phyloP scores from a whole-genome alignment of 2,888 invertebrate genomes.

The Drosophila neonasuta region DNA sequence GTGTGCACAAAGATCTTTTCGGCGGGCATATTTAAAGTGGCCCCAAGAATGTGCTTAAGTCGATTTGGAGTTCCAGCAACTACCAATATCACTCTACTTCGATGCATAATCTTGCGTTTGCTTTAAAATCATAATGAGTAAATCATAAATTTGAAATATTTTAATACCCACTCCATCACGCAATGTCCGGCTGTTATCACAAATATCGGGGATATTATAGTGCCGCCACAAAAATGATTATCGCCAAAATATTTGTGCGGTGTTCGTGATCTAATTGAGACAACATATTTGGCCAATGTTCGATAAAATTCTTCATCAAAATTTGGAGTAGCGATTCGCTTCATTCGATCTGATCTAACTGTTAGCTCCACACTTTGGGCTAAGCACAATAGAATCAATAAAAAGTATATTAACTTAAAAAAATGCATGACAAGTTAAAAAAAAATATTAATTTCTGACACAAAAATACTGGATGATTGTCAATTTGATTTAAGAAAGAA shows the following conservation, averaged over 20 bases:
- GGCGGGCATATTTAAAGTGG: slow-evolving; percentile 34
- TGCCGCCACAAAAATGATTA: slow-evolving; percentile 62
- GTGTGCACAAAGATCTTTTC: slow-evolving; percentile 46
- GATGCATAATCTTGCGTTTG: slow-evolving; percentile 39
- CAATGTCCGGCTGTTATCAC: slow-evolving; percentile 59
- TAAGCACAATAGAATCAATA: not conserved
- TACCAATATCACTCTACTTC: slow-evolving; percentile 44
- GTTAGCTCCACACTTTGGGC: not conserved
- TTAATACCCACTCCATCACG: slow-evolving; percentile 56
- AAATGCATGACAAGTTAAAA: slow-evolving; percentile 4
- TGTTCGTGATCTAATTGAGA: slow-evolving; percentile 57
- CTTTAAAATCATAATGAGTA: slow-evolving; percentile 18
- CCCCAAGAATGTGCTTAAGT: not conserved
- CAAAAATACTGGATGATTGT: not conserved
- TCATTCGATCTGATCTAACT: slow-evolving; percentile 25
- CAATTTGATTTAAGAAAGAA: not conserved
- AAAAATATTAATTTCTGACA: not conserved
- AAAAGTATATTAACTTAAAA: not conserved
- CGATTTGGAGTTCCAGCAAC: slow-evolving; percentile 56
- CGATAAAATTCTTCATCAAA: not conserved
- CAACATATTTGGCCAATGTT: slow-evolving; percentile 42
- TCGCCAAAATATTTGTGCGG: slow-evolving; percentile 55
- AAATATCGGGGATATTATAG: slow-evolving; percentile 40
- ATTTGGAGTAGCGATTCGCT: slow-evolving; percentile 46
- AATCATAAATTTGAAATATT: not conserved